phyloP scores from a whole-genome alignment of 2,113 vertebrate genomes.

The Danio rerio region DNA sequence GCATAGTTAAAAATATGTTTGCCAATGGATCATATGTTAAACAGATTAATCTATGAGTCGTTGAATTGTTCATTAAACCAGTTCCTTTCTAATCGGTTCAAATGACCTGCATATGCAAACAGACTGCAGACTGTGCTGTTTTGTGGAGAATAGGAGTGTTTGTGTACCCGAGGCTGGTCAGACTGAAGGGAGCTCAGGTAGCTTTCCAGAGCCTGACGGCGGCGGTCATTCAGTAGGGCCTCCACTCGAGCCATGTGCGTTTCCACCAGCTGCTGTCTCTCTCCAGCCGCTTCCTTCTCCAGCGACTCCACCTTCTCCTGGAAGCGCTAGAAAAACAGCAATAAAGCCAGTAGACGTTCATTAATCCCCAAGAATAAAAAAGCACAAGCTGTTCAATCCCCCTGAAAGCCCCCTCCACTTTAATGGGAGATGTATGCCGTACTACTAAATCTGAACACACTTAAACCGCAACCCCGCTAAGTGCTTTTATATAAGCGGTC shows the following conservation, averaged over 20 bases:
- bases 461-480: constrained; percentile 10
- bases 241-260: constrained; percentile 96
- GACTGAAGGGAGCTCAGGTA: constrained; percentile 90
- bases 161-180: constrained; percentile 84
- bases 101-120: too few species aligned
- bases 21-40: too few species aligned
- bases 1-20: too few species aligned
- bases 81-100: too few species aligned
- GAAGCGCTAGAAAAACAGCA: constrained; percentile 82
- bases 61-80: too few species aligned
- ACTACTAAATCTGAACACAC: constrained; percentile 1
- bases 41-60: too few species aligned
- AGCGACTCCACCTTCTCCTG: constrained; percentile 93
- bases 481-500: constrained; percentile 42
- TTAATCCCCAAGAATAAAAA: background rate
- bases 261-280: constrained; percentile 97
- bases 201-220: constrained; percentile 90
- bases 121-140: too few species aligned
- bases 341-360: constrained; percentile 4
- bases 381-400: background rate
- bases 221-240: constrained; percentile 90
- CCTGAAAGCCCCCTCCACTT: background rate
- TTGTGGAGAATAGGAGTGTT: background rate
- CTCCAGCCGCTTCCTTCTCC: constrained; percentile 93
- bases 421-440: background rate